These are phyloP conservation scores for Diadophis punctatus DNA, from an alignment of 2,113 vertebrate genomes.

Conservation along the genomic window DNA sequence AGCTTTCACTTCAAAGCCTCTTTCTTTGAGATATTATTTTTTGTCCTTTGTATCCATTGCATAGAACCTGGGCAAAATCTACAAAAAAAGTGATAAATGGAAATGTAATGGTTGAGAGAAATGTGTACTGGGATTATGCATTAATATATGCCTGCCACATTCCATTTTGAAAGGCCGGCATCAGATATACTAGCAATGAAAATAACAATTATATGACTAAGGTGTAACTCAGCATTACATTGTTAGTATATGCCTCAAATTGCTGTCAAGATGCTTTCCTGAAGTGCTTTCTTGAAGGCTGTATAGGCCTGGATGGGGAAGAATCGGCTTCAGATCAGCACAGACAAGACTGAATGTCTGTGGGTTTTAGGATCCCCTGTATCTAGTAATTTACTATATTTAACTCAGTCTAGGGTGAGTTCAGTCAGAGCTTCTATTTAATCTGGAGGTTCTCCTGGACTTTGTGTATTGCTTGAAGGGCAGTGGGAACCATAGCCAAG, in stretches of 20 bases:
- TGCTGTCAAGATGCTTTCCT: neutral
- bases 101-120: neutral
- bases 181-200: neutral
- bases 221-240: neutral
- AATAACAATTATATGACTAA: neutral
- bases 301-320: neutral
- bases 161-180: neutral
- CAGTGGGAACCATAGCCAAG: neutral
- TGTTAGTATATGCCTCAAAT: neutral
- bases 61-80: neutral
- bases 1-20: neutral
- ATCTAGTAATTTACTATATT: neutral
- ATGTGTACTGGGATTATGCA: neutral
- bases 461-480: neutral
- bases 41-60: conserved; percentile 24
- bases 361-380: neutral
- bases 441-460: neutral
- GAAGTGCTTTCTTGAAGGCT: neutral
- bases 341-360: neutral
- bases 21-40: neutral
- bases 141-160: neutral
- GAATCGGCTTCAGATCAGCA: neutral
- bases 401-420: neutral
- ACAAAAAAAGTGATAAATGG: neutral
- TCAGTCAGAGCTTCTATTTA: neutral